phyloP scores from a whole-genome alignment of 2,113 vertebrate species.

The Cottus gobio region DNA sequence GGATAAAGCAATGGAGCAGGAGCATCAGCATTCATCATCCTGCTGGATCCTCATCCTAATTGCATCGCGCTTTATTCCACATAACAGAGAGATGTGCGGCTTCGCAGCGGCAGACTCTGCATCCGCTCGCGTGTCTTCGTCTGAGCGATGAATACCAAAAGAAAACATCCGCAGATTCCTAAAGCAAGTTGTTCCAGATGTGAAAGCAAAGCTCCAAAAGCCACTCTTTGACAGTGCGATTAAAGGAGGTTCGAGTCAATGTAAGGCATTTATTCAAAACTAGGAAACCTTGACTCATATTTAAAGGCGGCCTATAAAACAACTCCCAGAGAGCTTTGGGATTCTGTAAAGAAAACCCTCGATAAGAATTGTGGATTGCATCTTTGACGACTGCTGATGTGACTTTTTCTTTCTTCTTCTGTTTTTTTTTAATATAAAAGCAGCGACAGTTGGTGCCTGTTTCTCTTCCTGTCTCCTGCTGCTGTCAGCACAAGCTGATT shows the following conservation, averaged over 20 bases:
- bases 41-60: constrained; percentile 40
- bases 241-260: not conserved
- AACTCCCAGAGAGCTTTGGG: not conserved
- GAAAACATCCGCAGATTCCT: constrained; percentile 35
- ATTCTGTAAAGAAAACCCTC: not conserved
- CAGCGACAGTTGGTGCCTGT: constrained; percentile 29
- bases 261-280: constrained; percentile 5
- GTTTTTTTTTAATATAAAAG: not conserved
- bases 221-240: not conserved
- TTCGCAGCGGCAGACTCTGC: not conserved
- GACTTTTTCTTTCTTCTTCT: not conserved
- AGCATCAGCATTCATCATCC: constrained; percentile 57
- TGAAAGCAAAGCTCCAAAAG: constrained; percentile 26
- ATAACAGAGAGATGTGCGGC: constrained; percentile 28
- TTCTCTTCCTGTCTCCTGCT: constrained; percentile 34
- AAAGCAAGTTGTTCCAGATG: constrained; percentile 23
- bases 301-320: not conserved
- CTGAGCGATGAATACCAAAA: constrained; percentile 33
- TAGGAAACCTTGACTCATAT: not conserved
- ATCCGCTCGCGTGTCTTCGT: constrained; percentile 38
- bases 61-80: constrained; percentile 38
- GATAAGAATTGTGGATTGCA: not conserved
- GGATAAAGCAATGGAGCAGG: constrained; percentile 30
- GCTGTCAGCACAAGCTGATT: constrained; percentile 57
- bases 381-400: constrained; percentile 13